Evolutionary conservation across 1,140 invertebrate species (phyloP).

Genomic region (Drosophila oshimai): DNA sequence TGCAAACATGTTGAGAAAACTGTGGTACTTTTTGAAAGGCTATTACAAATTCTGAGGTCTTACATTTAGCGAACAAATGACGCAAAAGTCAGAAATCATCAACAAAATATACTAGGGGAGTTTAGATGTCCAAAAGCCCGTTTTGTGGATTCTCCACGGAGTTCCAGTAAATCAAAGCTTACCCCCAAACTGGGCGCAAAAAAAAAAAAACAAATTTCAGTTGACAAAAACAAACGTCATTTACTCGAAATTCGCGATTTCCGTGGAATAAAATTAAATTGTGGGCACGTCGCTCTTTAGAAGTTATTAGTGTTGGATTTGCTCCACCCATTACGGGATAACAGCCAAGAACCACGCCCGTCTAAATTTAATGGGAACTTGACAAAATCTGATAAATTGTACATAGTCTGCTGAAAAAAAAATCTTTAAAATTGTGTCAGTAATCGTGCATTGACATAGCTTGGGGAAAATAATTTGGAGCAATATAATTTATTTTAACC

Average conservation of each 20-base stretch:
- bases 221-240: conserved; percentile 61
- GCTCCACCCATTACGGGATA: conserved; percentile 8
- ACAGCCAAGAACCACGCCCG: conserved; percentile 11
- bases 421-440: too few species aligned
- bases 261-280: conserved; percentile 42
- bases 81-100: conserved; percentile 58
- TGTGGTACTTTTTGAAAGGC: not conserved
- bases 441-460: too few species aligned
- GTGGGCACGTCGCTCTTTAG: conserved; percentile 31
- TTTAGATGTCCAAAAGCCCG: too few species aligned
- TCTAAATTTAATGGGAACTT: too few species aligned
- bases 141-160: not conserved
- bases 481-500: too few species aligned
- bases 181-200: conserved; percentile 3
- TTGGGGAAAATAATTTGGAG: too few species aligned
- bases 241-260: conserved; percentile 53
- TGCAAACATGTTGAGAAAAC: not conserved
- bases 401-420: too few species aligned
- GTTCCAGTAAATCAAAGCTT: not conserved
- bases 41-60: conserved; percentile 20
- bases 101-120: conserved; percentile 36
- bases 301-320: conserved; percentile 45
- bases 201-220: conserved; percentile 52
- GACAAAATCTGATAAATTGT: too few species aligned
- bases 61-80: conserved; percentile 61